Evolutionary conservation across 2,113 vertebrate genomes (phyloP).

Genomic region (Monarcha castaneiventris): DNA sequence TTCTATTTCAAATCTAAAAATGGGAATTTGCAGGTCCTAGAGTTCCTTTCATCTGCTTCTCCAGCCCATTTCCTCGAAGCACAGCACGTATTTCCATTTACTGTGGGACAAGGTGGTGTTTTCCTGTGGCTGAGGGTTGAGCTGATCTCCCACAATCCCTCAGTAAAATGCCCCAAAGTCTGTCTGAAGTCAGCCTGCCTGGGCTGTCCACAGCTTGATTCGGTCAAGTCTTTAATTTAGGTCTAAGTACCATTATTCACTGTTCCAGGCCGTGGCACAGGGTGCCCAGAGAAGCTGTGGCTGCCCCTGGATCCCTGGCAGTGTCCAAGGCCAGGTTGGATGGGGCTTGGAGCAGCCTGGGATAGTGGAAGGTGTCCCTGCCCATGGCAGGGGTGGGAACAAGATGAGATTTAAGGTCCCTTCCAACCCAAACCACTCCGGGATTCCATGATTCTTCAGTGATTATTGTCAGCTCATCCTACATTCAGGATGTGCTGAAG

Average conservation of each 20-base stretch:
- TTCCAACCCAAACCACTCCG: neutral
- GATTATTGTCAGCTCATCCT: neutral
- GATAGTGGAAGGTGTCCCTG: neutral
- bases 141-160: neutral
- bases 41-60: neutral
- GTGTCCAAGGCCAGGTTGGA: neutral
- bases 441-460: neutral
- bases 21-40: neutral
- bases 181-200: neutral
- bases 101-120: neutral
- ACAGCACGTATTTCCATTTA: neutral
- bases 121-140: neutral
- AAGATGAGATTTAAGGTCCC: neutral
- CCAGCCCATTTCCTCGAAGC: neutral
- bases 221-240: neutral
- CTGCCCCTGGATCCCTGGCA: neutral
- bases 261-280: neutral
- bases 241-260: neutral
- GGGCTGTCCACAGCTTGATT: neutral
- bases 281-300: neutral
- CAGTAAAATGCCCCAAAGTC: neutral
- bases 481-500: neutral
- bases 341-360: fast-evolving
- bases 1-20: neutral
- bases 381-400: fast-evolving